A percentile compares a stretch with the other conserved stretches of the same genome.
phyloP scores from a whole-genome alignment of 1,140 invertebrate species.

The Bombus vancouverensis region DNA sequence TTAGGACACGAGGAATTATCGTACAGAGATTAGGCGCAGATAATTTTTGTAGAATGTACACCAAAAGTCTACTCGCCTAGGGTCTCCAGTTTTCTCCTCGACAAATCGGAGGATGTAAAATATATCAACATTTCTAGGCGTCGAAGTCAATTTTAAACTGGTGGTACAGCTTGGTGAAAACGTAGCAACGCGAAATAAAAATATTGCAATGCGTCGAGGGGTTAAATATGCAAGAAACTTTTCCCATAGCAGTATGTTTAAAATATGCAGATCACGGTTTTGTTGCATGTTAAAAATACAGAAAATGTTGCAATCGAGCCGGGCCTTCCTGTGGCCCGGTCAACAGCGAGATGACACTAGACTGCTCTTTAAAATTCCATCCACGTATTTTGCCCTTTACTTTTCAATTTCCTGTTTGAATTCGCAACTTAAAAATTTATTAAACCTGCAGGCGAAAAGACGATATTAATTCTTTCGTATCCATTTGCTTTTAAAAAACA shows the following conservation, averaged over 20 bases:
- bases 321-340: background rate
- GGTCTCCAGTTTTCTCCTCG: no score
- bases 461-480: slow-evolving; percentile 19
- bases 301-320: slow-evolving; percentile 16
- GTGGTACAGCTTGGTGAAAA: no score
- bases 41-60: background rate
- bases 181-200: background rate
- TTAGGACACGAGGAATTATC: no score
- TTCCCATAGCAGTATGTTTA: no score
- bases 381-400: slow-evolving; percentile 26
- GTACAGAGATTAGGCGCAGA: no score
- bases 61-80: background rate
- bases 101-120: background rate
- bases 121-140: background rate
- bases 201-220: background rate
- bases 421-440: slow-evolving; percentile 34
- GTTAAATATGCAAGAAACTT: background rate
- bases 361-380: slow-evolving; percentile 23
- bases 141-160: background rate
- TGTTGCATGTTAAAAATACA: slow-evolving; percentile 14
- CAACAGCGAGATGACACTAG: background rate
- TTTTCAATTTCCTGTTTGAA: slow-evolving; percentile 36
- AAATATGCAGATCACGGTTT: background rate
- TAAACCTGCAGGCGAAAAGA: slow-evolving; percentile 28
- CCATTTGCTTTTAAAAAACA: no score